phyloP scores from a whole-genome alignment of 1,140 invertebrate species.

The Drosophila yakuba region DNA sequence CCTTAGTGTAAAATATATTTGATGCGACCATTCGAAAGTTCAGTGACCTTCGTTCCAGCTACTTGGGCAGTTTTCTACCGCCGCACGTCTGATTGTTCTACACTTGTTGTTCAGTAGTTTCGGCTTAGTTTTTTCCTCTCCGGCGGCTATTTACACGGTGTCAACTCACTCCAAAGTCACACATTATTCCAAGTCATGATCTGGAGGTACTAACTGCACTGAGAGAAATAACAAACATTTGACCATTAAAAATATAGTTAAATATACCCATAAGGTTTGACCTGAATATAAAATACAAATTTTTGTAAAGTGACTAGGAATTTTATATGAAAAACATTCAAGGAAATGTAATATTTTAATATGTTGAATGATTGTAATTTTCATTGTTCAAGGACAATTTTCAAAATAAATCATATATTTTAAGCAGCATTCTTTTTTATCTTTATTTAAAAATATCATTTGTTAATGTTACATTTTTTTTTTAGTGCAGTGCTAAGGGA shows the following conservation, averaged over 20 bases:
- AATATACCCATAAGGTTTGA: no score
- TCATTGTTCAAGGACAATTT: no score
- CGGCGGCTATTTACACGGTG: constrained; percentile 49
- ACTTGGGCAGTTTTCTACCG: constrained; percentile 56
- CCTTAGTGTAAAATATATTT: constrained; percentile 36
- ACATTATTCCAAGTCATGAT: constrained; percentile 68
- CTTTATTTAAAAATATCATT: no score
- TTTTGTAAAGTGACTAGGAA: no score
- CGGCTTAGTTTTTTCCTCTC: constrained; percentile 40
- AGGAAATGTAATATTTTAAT: no score
- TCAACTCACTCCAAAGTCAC: constrained; percentile 56
- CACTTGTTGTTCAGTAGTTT: constrained; percentile 69
- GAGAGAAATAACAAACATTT: no score
- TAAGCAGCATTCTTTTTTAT: no score
- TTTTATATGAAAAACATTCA: no score
- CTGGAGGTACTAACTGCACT: constrained; percentile 34
- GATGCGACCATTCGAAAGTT: constrained; percentile 27
- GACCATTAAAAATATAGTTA: no score
- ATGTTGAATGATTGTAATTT: no score
- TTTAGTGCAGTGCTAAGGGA: background rate
- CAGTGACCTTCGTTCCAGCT: constrained; percentile 60
- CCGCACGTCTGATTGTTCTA: constrained; percentile 51
- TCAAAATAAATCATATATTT: no score
- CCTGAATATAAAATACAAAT: no score
- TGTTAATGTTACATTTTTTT: background rate